Conservation (phyloP, 1,140 invertebrate species). For the Heterodera schachtii region DNA sequence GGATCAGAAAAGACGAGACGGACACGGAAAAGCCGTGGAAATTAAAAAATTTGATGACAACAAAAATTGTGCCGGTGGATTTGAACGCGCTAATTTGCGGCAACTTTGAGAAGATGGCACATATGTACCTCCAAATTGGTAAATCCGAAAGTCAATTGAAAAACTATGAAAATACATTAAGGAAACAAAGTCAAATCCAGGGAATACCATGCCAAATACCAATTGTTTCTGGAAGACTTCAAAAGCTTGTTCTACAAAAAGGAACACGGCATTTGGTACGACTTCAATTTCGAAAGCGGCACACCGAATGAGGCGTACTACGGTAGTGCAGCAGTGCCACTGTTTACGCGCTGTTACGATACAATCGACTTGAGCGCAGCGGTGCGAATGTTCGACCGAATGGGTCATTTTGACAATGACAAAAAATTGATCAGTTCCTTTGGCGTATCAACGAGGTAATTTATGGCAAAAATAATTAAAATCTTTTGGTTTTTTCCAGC, state of each 20-base stretch:
- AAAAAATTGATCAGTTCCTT: not conserved
- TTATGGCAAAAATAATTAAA: not conserved
- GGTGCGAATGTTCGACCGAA: not conserved
- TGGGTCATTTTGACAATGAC: not conserved
- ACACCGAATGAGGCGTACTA: conserved; percentile 15
- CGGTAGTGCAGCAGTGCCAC: conserved; percentile 7
- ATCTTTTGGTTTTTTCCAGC: not conserved
- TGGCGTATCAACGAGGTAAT: not conserved
- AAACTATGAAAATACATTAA: not conserved
- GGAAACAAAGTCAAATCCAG: conserved; percentile 5
- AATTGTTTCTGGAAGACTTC: not conserved
- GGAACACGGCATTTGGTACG: conserved; percentile 12
- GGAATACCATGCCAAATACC: not conserved
- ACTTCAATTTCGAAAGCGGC: conserved; percentile 6
- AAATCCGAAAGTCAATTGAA: too few relatives aligned
- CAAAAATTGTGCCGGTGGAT: not conserved
- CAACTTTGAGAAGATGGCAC: not conserved
- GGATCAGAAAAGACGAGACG: not conserved
- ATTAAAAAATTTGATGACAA: not conserved
- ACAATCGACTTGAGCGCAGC: not conserved
- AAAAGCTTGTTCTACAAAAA: conserved; percentile 6
- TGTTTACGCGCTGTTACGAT: conserved; percentile 18
- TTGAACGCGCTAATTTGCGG: not conserved
- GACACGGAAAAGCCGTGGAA: not conserved
- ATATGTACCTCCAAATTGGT: not conserved